phyloP scores from a whole-genome alignment of 2,888 invertebrate genomes.

The Leucania comma region DNA sequence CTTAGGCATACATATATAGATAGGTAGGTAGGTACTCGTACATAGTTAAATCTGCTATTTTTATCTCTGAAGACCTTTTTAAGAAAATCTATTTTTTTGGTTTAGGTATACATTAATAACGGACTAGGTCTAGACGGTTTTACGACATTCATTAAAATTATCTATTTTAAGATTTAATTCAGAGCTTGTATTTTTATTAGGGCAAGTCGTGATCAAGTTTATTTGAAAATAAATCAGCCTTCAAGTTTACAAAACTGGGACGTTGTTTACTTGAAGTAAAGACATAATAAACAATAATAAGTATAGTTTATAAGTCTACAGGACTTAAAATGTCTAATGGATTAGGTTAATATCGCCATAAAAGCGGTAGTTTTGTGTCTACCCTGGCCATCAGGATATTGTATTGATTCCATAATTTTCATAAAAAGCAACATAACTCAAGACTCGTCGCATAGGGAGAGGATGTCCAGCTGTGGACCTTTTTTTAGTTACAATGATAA shows the following conservation, averaged over 20 bases:
- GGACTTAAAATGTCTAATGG: neutral
- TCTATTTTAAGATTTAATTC: constrained; percentile 8
- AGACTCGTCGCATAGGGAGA: neutral
- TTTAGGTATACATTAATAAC: constrained; percentile 6
- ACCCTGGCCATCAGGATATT: neutral
- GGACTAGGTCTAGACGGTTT: constrained; percentile 17
- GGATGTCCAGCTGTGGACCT: neutral
- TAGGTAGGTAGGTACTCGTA: no score
- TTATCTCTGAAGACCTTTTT: neutral
- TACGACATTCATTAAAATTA: constrained; percentile 1
- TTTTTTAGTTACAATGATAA: neutral
- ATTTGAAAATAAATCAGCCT: neutral
- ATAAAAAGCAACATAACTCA: neutral
- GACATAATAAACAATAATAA: no score
- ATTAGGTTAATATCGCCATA: neutral
- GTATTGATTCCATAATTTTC: neutral
- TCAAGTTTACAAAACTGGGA: neutral
- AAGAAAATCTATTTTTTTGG: neutral
- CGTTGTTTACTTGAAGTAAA: no score
- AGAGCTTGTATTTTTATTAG: neutral
- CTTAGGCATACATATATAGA: no score
- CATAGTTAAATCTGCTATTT: neutral
- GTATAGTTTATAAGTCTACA: neutral
- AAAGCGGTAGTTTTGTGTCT: neutral
- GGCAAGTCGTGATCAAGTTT: neutral